Percentiles rank a stretch among this genome's conserved stretches.
These are phyloP conservation scores for Ahaetulla prasina DNA, from an alignment of 2,113 vertebrate genomes.

Conservation along the genomic window DNA sequence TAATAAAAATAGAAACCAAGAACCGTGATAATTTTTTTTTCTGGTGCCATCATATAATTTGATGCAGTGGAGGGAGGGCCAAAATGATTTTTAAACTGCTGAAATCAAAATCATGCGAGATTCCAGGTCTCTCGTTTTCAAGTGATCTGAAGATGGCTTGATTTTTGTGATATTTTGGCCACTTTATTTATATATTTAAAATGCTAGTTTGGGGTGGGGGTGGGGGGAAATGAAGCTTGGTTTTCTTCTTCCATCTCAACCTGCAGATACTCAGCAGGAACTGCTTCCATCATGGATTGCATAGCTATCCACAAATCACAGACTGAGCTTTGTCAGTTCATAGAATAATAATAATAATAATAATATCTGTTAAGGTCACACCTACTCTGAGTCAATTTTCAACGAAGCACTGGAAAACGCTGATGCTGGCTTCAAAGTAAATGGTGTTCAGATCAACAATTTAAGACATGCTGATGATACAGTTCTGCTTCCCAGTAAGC, in stretches of 20 bases:
- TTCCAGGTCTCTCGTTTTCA: neutral
- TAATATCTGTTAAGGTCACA: neutral
- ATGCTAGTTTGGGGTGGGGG: neutral
- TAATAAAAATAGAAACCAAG: neutral
- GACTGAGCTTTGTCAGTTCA: neutral
- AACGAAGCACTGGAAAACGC: too few relatives aligned
- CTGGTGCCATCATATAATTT: neutral
- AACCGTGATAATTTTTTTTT: neutral
- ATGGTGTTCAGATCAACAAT: too few relatives aligned
- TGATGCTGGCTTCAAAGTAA: too few relatives aligned
- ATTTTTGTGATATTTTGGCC: neutral
- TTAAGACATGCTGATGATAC: too few relatives aligned
- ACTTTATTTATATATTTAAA: neutral
- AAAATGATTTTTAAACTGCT: neutral
- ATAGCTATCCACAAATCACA: neutral
- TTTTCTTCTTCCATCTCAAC: neutral
- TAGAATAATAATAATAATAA: neutral
- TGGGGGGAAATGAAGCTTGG: rapidly evolving
- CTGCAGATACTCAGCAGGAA: neutral
- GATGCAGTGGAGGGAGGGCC: neutral
- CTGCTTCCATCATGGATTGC: neutral
- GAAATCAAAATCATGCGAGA: neutral
- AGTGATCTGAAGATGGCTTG: neutral
- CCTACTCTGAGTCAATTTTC: too few relatives aligned
- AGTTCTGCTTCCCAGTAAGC: too few relatives aligned